Percentiles rank a stretch among this genome's conserved stretches.
Evolutionary conservation across 2,113 vertebrate genomes (phyloP).

Genomic region (Marmota monax): DNA sequence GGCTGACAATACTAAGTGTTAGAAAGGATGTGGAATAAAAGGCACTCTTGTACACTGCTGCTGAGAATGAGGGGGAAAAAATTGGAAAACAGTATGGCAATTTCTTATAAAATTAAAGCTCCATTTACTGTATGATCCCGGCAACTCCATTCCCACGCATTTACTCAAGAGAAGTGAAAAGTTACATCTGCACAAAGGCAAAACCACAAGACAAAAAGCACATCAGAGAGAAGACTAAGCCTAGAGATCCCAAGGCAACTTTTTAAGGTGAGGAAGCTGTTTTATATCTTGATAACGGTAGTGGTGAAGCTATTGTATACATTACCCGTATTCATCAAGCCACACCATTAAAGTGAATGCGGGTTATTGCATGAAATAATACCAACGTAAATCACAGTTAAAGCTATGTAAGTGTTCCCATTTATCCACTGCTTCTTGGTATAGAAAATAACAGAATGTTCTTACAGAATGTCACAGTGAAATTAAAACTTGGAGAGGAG

Average conservation of each 20-base stretch:
- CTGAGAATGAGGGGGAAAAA: background rate
- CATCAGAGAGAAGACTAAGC: background rate
- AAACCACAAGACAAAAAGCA: background rate
- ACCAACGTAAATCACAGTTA: background rate
- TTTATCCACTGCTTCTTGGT: background rate
- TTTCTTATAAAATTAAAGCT: background rate
- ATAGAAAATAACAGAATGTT: background rate
- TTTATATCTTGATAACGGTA: background rate
- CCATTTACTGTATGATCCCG: background rate
- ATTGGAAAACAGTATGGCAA: background rate
- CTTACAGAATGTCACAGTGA: background rate
- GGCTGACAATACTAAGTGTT: background rate
- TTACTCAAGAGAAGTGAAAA: background rate
- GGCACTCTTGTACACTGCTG: background rate
- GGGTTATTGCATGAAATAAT: background rate
- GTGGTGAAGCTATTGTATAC: accelerated
- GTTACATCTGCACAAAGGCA: background rate
- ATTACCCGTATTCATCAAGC: background rate
- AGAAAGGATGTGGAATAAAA: background rate
- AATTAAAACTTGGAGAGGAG: background rate
- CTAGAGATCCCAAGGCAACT: background rate
- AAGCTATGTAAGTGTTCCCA: background rate
- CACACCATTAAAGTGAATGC: background rate
- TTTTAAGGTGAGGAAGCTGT: background rate
- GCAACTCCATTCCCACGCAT: background rate